Base-by-base conservation (phyloP, 2,113 vertebrate genomes). In the Poicephalus meyeri region DNA sequence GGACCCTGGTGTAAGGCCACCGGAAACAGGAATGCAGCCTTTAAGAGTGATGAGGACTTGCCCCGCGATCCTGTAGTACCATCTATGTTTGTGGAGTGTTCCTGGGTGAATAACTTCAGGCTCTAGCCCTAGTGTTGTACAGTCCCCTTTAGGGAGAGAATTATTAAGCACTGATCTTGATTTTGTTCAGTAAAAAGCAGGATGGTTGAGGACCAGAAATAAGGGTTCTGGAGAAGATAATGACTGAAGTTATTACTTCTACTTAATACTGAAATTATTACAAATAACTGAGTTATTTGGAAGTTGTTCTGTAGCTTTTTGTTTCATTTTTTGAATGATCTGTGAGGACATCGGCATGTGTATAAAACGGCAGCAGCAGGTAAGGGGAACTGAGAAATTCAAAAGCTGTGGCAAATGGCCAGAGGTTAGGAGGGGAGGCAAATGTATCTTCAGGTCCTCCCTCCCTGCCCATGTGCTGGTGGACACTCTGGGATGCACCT, bases 71-170 rank as follows among this genome's bases (percentile, higher is more conserved):
- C 14, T 33, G 17, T 4, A 25, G 6, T 9, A 10, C 19, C 4
- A 0, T 9, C 44, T 21, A 0, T 6, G n/a, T 21, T 9, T 47
- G 11, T 37, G 65, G 37, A 7, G 29, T 6, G 16, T 16, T 65
- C 21, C 58, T 49, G 26, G 17, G 13, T 17, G 1, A 5, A 29
- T 15, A 53, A 17, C 35, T 35, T 39, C 9, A 58, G 58, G 31
- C 16, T 28, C 24, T 41, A 56, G 37, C 52, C 21, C 2, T 7
- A 2, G 5, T 9, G 29, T 28, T 55, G 52, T 77, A 24, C 28
- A 31, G 25, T 33, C 12, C 7, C 53, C 42, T 61, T 53, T 12
- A 79, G 44, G 49, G 71, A 56, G 31, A 64, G 24, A 64, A 61
- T 17, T 31, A 9, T 8, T 76, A 80, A 86, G n/a, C 24, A 16